Conservation (phyloP, 2,888 invertebrate species). For the Priocnemis perturbator region DNA sequence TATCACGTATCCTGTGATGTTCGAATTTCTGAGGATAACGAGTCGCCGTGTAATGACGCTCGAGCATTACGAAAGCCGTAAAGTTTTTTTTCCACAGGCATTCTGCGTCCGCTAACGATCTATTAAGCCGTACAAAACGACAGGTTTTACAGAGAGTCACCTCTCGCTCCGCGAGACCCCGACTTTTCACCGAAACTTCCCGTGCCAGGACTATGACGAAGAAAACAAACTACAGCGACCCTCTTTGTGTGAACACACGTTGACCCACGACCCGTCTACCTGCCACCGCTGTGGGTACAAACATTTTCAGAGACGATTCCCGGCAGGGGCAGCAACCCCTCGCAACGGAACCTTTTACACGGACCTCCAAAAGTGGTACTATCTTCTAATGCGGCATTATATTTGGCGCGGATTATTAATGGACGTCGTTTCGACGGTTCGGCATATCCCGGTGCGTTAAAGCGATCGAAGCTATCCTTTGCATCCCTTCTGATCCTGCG, state of each 20-base stretch:
- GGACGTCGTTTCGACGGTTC: constrained; percentile 51
- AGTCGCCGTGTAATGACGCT: no score
- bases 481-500: constrained; percentile 40
- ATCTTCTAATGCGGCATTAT: constrained; percentile 69
- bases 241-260: constrained; percentile 40
- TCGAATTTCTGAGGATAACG: no score
- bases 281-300: constrained; percentile 55
- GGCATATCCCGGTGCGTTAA: constrained; percentile 34
- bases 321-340: constrained; percentile 40
- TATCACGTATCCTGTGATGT: no score
- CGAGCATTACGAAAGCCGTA: no score
- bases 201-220: no score
- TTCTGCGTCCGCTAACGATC: no score
- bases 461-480: constrained; percentile 32
- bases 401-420: constrained; percentile 67
- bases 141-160: constrained; percentile 3
- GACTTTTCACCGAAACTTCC: no score
- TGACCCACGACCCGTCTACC: constrained; percentile 61
- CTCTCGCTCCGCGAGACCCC: neutral
- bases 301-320: constrained; percentile 55
- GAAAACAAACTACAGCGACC: constrained; percentile 3
- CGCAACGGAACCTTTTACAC: constrained; percentile 45
- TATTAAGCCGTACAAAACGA: neutral
- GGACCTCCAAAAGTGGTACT: constrained; percentile 44
- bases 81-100: no score